These are phyloP conservation scores for Dasypogon diadema DNA, from an alignment of 2,888 invertebrate species.

Conservation along the genomic window DNA sequence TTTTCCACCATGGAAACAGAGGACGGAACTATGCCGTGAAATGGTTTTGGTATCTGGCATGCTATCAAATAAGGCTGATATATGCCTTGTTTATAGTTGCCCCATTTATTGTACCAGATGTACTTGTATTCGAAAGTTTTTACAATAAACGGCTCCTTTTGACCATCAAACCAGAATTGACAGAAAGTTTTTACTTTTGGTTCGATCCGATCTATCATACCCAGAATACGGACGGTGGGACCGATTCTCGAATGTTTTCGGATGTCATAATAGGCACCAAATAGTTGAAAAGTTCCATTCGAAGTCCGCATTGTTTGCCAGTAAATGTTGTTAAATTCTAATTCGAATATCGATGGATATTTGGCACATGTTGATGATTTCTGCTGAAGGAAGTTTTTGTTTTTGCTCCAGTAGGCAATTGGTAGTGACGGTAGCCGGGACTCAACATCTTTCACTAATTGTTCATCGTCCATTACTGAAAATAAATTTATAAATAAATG, in stretches of 20 bases:
- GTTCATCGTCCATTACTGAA: conserved; percentile 74
- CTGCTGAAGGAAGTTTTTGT: conserved; percentile 74
- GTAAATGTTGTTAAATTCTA: conserved; percentile 93
- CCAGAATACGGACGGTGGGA: conserved; percentile 85
- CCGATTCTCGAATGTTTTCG: conserved; percentile 82
- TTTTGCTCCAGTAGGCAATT: conserved; percentile 85
- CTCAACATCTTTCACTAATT: conserved; percentile 82
- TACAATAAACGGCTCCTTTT: conserved; percentile 83
- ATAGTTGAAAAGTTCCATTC: conserved; percentile 91
- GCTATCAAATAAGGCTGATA: conserved; percentile 92
- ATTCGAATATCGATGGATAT: conserved; percentile 89
- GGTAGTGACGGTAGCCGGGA: conserved; percentile 86
- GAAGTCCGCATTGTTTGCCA: conserved; percentile 88
- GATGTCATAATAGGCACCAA: conserved; percentile 90
- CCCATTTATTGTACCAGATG: conserved; percentile 95
- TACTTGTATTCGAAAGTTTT: conserved; percentile 91
- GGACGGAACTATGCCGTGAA: conserved; percentile 79
- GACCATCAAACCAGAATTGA: conserved; percentile 90
- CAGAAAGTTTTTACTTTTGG: conserved; percentile 86
- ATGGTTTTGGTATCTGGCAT: conserved; percentile 85
- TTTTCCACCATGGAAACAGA: conserved; percentile 88
- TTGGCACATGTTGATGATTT: conserved; percentile 83
- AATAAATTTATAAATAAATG: background rate
- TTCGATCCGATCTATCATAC: conserved; percentile 91
- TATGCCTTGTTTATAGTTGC: conserved; percentile 90